Percentiles rank a stretch among this genome's conserved stretches.
Evolutionary conservation across 1,140 invertebrate species (phyloP).

Genomic region (Ostrea edulis): DNA sequence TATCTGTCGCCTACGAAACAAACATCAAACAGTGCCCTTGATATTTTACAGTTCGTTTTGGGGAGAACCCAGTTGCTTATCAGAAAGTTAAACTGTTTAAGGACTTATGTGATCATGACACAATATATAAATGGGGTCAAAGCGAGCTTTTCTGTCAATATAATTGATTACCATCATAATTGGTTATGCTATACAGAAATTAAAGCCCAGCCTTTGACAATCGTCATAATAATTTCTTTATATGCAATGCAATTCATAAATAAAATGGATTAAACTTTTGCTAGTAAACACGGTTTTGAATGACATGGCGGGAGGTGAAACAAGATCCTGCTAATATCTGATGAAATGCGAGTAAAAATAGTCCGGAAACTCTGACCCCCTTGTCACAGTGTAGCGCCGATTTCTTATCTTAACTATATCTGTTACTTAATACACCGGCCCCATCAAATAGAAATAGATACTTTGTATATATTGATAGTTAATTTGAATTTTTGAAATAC

Average conservation of each 20-base stretch:
- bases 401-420: background rate
- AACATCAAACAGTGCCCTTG: slow-evolving; percentile 23
- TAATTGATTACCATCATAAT: slow-evolving; percentile 29
- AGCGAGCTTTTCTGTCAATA: background rate
- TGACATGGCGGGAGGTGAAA: background rate
- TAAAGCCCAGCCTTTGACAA: background rate
- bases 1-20: slow-evolving; percentile 27
- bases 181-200: slow-evolving; percentile 30
- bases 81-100: slow-evolving; percentile 28
- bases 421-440: background rate
- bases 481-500: slow-evolving; percentile 22
- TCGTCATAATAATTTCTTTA: slow-evolving; percentile 36
- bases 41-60: background rate
- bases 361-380: background rate
- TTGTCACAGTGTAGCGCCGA: background rate
- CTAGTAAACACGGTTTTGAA: slow-evolving; percentile 30
- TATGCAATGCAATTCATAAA: slow-evolving; percentile 17
- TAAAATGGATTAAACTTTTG: slow-evolving; percentile 34
- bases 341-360: background rate
- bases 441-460: background rate
- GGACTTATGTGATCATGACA: background rate
- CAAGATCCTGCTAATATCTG: background rate
- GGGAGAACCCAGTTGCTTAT: background rate
- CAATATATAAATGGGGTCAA: slow-evolving; percentile 10
- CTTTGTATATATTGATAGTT: slow-evolving; percentile 9